phyloP scores from a whole-genome alignment of 2,113 vertebrate species.

The Trachemys scripta region DNA sequence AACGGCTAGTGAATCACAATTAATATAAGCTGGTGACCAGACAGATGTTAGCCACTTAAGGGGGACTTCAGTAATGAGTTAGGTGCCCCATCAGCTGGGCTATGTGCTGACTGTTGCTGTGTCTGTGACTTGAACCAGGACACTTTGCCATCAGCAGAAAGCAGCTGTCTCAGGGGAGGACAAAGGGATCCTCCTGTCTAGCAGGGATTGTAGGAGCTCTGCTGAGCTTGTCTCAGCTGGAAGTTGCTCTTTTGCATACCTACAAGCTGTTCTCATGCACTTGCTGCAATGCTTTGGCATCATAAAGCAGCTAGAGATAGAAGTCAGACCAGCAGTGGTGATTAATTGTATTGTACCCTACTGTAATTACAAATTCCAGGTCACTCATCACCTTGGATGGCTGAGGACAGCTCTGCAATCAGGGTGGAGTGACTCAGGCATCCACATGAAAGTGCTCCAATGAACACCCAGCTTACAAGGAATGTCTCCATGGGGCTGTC shows the following conservation, averaged over 20 bases:
- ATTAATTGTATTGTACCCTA: conserved; percentile 69
- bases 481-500: conserved; percentile 64
- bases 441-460: conserved; percentile 58
- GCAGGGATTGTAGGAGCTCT: conserved; percentile 31
- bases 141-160: conserved; percentile 12
- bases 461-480: conserved; percentile 61
- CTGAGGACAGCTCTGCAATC: conserved; percentile 48
- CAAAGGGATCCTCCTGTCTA: conserved; percentile 7
- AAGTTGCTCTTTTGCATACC: neutral
- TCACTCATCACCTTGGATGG: conserved; percentile 70
- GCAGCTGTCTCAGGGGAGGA: neutral
- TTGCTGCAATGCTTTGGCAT: conserved; percentile 42
- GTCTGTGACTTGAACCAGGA: conserved; percentile 25
- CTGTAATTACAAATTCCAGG: conserved; percentile 75
- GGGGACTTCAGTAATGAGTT: neutral
- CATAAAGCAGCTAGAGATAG: neutral
- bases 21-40: neutral
- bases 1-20: neutral
- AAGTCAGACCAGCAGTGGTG: conserved; percentile 55
- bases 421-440: conserved; percentile 58
- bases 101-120: neutral
- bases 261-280: conserved; percentile 54
- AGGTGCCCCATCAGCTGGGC: accelerated
- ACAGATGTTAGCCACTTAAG: accelerated
- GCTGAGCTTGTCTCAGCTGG: conserved; percentile 50